Conservation (phyloP, 2,113 vertebrate genomes). For the Rhabdomys dilectus region DNA sequence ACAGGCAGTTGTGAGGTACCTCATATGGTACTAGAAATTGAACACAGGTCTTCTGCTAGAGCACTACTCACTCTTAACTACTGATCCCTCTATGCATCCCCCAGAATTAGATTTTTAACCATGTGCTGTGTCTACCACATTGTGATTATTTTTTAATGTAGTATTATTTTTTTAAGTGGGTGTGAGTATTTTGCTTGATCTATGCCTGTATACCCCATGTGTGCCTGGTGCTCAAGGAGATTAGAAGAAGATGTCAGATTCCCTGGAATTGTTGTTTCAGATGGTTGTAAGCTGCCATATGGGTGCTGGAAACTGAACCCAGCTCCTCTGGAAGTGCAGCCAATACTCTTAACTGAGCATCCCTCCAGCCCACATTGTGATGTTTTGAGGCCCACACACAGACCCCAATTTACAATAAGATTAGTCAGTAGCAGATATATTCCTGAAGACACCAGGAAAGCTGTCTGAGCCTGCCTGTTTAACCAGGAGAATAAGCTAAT, state of each 20-base stretch:
- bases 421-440: slow-evolving; percentile 2
- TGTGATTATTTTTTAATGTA: neutral
- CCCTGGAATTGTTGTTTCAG: neutral
- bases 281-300: neutral
- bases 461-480: neutral
- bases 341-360: neutral
- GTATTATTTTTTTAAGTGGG: neutral
- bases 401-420: neutral
- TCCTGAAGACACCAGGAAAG: slow-evolving; percentile 24
- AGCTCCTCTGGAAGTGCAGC: neutral
- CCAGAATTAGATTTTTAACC: neutral
- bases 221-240: neutral
- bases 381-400: neutral
- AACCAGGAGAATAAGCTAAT: neutral
- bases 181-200: neutral
- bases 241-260: neutral
- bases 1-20: neutral
- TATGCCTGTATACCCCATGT: neutral
- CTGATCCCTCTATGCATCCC: neutral
- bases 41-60: neutral
- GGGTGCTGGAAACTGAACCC: neutral
- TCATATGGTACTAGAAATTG: neutral
- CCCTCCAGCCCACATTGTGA: neutral
- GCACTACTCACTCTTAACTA: neutral
- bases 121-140: neutral